A percentile compares a stretch with the other conserved stretches of the same genome.
phyloP scores from a whole-genome alignment of 1,140 invertebrate genomes.

The Drosophila pseudoobscura region DNA sequence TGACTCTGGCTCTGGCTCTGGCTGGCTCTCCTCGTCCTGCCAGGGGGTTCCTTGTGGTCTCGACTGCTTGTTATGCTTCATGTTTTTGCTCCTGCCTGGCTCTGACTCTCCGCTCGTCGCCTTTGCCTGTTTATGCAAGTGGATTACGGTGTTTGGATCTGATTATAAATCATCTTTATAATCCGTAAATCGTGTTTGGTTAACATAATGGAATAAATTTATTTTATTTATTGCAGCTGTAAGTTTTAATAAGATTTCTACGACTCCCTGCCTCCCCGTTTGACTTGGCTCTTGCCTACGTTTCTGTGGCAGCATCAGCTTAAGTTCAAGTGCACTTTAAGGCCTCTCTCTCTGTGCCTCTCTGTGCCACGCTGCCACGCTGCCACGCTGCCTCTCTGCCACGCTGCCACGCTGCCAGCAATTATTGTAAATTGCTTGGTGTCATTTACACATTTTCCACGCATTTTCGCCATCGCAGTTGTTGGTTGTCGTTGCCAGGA shows the following conservation, averaged over 20 bases:
- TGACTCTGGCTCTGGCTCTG: constrained; percentile 10
- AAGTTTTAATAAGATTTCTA: constrained; percentile 81
- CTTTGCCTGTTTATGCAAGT: constrained; percentile 76
- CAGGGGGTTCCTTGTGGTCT: constrained; percentile 43
- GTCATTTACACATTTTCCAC: constrained; percentile 78
- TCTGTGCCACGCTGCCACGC: constrained; percentile 18
- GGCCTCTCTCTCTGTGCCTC: constrained; percentile 26
- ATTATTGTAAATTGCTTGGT: constrained; percentile 79
- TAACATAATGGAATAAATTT: constrained; percentile 82
- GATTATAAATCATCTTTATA: constrained; percentile 82
- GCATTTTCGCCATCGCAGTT: constrained; percentile 59
- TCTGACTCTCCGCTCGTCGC: constrained; percentile 11
- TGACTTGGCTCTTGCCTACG: constrained; percentile 35
- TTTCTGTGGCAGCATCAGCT: constrained; percentile 23
- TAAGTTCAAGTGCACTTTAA: constrained; percentile 72
- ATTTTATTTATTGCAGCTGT: constrained; percentile 82
- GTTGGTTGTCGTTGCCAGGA: constrained; percentile 44
- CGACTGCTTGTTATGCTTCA: constrained; percentile 71
- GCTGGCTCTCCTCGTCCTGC: too few relatives aligned
- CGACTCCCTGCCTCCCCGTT: constrained; percentile 34
- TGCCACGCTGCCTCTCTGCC: constrained; percentile 39
- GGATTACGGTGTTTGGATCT: constrained; percentile 81
- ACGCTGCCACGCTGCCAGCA: constrained; percentile 47
- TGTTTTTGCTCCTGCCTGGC: constrained; percentile 50
- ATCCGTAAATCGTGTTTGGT: constrained; percentile 82